Conservation (phyloP, 2,888 invertebrate species). For the Crocallis elinguaria region DNA sequence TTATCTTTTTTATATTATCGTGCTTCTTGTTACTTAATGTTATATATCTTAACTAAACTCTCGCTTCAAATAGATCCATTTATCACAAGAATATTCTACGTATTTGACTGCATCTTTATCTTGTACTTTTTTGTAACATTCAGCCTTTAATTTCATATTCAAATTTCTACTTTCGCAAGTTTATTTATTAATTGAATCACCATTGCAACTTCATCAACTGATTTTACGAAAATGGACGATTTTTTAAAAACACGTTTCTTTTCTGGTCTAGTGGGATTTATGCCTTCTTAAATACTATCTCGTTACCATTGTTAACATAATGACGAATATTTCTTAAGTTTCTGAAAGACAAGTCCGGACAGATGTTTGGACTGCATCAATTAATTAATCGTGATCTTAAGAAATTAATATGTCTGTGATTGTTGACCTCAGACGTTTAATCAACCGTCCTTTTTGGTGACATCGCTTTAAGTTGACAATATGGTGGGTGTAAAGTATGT, state of each 20-base stretch:
- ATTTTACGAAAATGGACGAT: conserved; percentile 36
- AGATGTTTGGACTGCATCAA: too few species aligned
- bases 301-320: too few species aligned
- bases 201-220: conserved; percentile 39
- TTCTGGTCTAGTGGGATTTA: background rate
- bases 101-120: conserved; percentile 15
- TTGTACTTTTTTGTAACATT: background rate
- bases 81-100: background rate
- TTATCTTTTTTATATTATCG: background rate
- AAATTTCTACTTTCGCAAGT: conserved; percentile 9
- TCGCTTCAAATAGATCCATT: background rate
- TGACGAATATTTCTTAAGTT: too few species aligned
- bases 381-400: too few species aligned
- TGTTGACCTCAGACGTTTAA: background rate
- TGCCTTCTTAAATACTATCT: too few species aligned
- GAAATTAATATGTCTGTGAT: background rate
- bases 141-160: background rate
- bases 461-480: conserved; percentile 77
- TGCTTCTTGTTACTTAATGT: background rate
- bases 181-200: conserved; percentile 30
- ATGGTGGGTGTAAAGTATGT: conserved; percentile 70
- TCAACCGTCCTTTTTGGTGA: conserved; percentile 45
- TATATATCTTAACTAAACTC: background rate
- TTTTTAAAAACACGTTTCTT: background rate
- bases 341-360: too few species aligned